Conservation (phyloP, 30 jellyfish, hydroid and myxozoan species). For the Cassiopea andromeda region DNA sequence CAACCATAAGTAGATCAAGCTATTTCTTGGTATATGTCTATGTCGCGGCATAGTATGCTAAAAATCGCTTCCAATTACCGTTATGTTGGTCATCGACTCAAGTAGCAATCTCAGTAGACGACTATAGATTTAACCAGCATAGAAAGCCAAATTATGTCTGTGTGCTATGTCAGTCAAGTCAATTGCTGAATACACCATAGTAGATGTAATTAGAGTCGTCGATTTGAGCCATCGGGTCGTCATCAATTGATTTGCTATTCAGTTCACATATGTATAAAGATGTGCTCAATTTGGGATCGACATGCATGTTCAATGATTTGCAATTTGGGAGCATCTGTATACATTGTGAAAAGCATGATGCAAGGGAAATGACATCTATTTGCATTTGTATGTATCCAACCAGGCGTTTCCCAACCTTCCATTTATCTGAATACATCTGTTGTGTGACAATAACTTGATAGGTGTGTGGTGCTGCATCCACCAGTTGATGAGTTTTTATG, state of each 20-base stretch:
- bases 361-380: not conserved
- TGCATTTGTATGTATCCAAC: not conserved
- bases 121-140: no score
- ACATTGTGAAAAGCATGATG: constrained; percentile 12
- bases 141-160: not conserved
- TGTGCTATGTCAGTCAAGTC: not conserved
- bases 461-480: not conserved
- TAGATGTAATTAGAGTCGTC: not conserved
- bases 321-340: constrained; percentile 2
- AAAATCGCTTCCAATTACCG: no score
- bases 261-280: constrained; percentile 13
- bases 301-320: constrained; percentile 8
- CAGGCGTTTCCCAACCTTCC: constrained; percentile 2
- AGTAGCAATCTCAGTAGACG: no score
- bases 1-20: no score
- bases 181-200: not conserved
- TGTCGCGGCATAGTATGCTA: no score
- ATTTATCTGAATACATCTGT: not conserved
- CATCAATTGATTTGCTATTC: constrained; percentile 7
- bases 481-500: no score
- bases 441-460: constrained; percentile 2
- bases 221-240: constrained; percentile 1
- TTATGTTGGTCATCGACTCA: no score
- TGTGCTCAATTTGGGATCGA: not conserved
- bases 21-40: no score